Evolutionary conservation across 2,888 invertebrate genomes (phyloP), one percentile per base, ranked within the genome.

Genomic region (Phrixothrix hirtus): DNA sequence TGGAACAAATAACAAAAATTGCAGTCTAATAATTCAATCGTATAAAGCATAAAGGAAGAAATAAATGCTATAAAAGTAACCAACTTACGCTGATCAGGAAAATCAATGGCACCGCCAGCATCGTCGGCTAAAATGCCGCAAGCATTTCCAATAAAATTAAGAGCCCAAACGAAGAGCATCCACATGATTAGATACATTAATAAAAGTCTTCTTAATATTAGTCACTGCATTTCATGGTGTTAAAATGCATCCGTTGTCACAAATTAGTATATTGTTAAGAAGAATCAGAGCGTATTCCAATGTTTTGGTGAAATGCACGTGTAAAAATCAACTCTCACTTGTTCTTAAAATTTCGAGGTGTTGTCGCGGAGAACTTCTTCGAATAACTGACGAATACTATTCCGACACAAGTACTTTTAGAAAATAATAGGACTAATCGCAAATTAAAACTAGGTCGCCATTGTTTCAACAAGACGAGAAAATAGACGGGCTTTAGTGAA

Each of bases 111-210:
- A n/a, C n/a, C 65, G 58, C 15, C 29, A 1, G 34, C 13, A 49
- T 74, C 73, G 52, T 75, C 74, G 1, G 72, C 66, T 12, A 74
- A 36, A 45, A 73, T 70, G n/a, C 67, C 69, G 15, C 21, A 50
- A 7, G 44, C 57, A 15, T 51, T 53, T 57, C 72, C 73, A 37
- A 70, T 68, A 31, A 72, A 64, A 61, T 70, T 73, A 6, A 75
- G 59, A 1, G 72, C 72, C 68, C 72, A 71, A 51, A 75, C 60
- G 42, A 74, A 71, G 48, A 74, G 55, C 70, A 74, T 71, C 73
- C 73, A 74, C 65, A 63, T 67, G 43, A 71, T 64, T 21, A 70
- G 52, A 58, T 67, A 66, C 72, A 72, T 73, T 41, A 30, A 36
- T 14, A 14, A 26, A 15, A 27, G 30, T 17, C 42, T 14, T 36